These are phyloP conservation scores for Procapra przewalskii DNA, from an alignment of 2,113 vertebrate genomes.

Conservation along the genomic window DNA sequence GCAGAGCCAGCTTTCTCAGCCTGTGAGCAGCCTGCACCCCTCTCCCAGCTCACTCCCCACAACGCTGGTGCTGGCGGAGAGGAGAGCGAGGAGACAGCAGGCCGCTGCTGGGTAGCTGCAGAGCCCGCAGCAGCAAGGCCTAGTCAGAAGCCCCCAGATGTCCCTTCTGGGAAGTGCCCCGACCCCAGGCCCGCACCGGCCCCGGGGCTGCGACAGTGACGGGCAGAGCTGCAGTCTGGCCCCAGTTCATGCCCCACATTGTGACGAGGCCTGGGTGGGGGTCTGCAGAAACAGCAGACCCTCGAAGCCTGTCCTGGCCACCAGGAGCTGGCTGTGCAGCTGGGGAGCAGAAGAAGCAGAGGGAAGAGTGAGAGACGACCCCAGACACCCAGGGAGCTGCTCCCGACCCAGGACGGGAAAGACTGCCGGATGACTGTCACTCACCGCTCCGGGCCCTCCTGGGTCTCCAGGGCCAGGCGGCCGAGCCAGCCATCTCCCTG, in stretches of 20 bases:
- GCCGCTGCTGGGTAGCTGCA: rapidly evolving
- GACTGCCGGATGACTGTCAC: rapidly evolving
- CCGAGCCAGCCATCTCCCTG: rapidly evolving
- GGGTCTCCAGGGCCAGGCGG: neutral
- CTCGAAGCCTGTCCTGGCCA: neutral
- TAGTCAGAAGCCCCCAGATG: neutral
- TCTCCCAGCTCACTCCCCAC: rapidly evolving
- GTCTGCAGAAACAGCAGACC: rapidly evolving
- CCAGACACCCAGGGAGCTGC: neutral
- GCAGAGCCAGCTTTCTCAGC: neutral
- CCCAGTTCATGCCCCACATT: rapidly evolving
- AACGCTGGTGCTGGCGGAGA: too few relatives aligned
- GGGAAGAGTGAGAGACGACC: neutral
- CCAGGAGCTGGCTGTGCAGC: neutral
- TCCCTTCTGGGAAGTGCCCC: neutral
- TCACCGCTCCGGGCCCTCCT: rapidly evolving
- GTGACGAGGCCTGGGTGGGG: neutral
- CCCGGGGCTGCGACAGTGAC: rapidly evolving
- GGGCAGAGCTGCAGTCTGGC: neutral
- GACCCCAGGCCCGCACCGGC: rapidly evolving
- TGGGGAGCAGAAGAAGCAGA: too few relatives aligned
- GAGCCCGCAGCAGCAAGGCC: neutral
- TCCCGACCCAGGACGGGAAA: rapidly evolving
- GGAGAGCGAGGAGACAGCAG: neutral
- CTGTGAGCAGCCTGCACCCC: rapidly evolving